Evolutionary conservation across 2,888 invertebrate genomes (phyloP).

Genomic region (Mythimna impura): DNA sequence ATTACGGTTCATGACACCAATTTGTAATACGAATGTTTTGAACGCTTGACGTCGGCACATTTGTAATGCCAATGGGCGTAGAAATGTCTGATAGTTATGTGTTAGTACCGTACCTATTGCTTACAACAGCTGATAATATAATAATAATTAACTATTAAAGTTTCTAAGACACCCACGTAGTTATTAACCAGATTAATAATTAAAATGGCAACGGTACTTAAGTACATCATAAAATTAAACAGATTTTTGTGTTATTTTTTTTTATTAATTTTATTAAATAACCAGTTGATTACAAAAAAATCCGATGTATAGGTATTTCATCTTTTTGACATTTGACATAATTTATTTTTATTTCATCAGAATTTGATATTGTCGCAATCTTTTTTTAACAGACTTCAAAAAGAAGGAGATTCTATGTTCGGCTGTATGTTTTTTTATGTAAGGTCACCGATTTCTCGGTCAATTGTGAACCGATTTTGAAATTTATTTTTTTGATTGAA

Average conservation of each 20-base stretch:
- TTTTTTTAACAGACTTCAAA: too few relatives aligned
- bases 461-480: too few relatives aligned
- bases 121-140: slow-evolving; percentile 40
- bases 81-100: slow-evolving; percentile 45
- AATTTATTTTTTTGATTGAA: too few relatives aligned
- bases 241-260: too few relatives aligned
- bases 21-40: slow-evolving; percentile 54
- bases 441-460: too few relatives aligned
- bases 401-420: too few relatives aligned
- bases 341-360: not conserved
- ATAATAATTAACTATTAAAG: slow-evolving; percentile 40
- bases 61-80: slow-evolving; percentile 52
- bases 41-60: slow-evolving; percentile 45
- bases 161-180: slow-evolving; percentile 50
- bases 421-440: too few relatives aligned
- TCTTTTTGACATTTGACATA: not conserved
- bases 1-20: slow-evolving; percentile 59
- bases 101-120: slow-evolving; percentile 37
- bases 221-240: not conserved
- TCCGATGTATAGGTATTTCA: not conserved
- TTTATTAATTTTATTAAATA: not conserved
- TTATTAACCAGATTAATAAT: slow-evolving; percentile 26
- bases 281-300: too few relatives aligned
- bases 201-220: slow-evolving; percentile 24
- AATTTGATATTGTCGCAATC: too few relatives aligned